Conservation (phyloP, 1,140 invertebrate species). For the Globodera rostochiensis region DNA sequence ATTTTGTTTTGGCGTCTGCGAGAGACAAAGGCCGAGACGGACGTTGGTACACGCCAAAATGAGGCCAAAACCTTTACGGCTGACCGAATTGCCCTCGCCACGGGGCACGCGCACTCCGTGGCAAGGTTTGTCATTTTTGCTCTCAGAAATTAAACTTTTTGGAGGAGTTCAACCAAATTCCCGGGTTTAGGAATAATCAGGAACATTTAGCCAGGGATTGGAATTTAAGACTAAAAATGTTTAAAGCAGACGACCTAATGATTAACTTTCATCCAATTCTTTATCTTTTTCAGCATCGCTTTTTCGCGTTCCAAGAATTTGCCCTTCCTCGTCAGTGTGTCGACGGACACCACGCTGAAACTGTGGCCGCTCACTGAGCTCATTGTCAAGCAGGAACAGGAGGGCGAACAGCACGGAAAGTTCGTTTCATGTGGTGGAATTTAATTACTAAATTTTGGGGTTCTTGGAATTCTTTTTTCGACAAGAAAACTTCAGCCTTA, state of each 20-base stretch:
- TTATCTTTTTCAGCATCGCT: conserved; percentile 13
- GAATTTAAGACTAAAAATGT: too few species aligned
- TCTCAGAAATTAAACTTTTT: background rate
- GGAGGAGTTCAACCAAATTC: background rate
- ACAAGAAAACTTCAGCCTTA: conserved; percentile 37
- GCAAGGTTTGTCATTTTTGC: conserved; percentile 38
- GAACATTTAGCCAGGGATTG: background rate
- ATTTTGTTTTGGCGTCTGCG: conserved; percentile 56
- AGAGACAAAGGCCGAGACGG: conserved; percentile 10
- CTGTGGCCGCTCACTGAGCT: conserved; percentile 52
- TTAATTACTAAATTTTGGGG: background rate
- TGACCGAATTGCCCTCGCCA: conserved; percentile 43
- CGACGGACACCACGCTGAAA: conserved; percentile 60
- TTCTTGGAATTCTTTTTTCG: background rate
- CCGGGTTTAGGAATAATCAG: background rate
- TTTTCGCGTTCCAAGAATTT: conserved; percentile 46
- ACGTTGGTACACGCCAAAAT: background rate
- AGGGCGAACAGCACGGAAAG: conserved; percentile 16
- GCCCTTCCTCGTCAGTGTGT: conserved; percentile 60
- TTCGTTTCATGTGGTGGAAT: too few species aligned
- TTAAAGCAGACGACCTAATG: too few species aligned
- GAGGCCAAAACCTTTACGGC: background rate
- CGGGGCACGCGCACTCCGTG: conserved; percentile 60
- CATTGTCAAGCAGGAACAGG: conserved; percentile 29
- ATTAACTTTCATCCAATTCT: too few species aligned